A percentile compares a stretch with the other conserved stretches of the same genome.
Evolutionary conservation across 2,888 invertebrate species (phyloP).

Genomic region (Xestia sexstrigata): DNA sequence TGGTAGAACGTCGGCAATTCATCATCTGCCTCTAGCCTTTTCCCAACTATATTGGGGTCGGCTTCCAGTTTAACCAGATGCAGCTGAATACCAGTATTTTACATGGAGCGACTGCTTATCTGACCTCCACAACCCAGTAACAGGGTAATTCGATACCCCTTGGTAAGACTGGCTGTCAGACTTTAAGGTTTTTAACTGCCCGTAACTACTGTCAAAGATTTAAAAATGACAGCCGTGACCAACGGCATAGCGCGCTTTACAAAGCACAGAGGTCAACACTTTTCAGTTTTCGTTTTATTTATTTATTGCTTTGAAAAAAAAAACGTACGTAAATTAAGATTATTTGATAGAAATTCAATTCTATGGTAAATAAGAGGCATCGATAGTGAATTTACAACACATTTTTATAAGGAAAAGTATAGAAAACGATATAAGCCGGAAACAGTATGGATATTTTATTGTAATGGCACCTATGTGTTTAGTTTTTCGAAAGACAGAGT

Average conservation of each 20-base stretch:
- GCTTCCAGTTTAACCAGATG: no score
- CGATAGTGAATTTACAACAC: slow-evolving; percentile 4
- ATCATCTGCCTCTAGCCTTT: no score
- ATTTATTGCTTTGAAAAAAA: background rate
- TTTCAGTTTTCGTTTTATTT: background rate
- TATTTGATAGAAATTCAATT: slow-evolving; percentile 4
- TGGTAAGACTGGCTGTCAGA: background rate
- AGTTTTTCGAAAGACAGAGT: background rate
- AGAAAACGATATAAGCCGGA: background rate
- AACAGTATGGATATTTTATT: slow-evolving; percentile 8
- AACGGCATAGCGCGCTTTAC: no score
- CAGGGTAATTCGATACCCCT: background rate
- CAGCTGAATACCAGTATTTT: background rate
- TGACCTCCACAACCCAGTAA: no score
- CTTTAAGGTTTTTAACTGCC: background rate
- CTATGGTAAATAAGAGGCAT: slow-evolving; percentile 1
- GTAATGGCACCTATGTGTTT: background rate
- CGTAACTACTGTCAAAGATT: background rate
- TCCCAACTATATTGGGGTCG: no score
- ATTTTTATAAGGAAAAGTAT: background rate
- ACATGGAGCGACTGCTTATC: no score
- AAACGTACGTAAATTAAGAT: background rate
- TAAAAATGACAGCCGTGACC: background rate
- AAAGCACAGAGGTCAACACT: background rate
- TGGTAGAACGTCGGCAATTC: background rate